Evolutionary conservation across 2,888 invertebrate species (phyloP).

Genomic region (Creontiades dilutus): DNA sequence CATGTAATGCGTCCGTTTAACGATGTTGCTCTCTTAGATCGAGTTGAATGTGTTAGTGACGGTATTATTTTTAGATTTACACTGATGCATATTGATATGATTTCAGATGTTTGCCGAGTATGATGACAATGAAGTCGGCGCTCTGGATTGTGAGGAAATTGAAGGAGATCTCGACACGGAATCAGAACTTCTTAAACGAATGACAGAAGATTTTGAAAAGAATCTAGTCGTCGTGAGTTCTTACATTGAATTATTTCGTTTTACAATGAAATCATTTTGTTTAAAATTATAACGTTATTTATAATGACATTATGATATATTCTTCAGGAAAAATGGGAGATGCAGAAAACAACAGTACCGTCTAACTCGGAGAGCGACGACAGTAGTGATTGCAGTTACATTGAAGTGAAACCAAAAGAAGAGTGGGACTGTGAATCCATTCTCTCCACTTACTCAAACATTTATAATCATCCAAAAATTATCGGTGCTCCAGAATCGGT

Average conservation of each 20-base stretch:
- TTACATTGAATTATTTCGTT: background rate
- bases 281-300: background rate
- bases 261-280: background rate
- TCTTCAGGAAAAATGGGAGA: conserved; percentile 34
- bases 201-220: conserved; percentile 83
- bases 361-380: conserved; percentile 57
- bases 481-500: conserved; percentile 84
- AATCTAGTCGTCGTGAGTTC: conserved; percentile 8
- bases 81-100: background rate
- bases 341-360: conserved; percentile 1
- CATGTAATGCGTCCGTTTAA: too few relatives aligned
- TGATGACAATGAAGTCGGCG: conserved; percentile 93
- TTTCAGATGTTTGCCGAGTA: conserved; percentile 88
- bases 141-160: conserved; percentile 93
- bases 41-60: too few relatives aligned
- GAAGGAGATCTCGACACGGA: conserved; percentile 87
- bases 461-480: conserved; percentile 94
- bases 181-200: conserved; percentile 83
- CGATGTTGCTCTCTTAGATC: too few relatives aligned
- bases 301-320: background rate
- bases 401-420: conserved; percentile 78
- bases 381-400: conserved; percentile 73
- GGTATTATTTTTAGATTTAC: too few relatives aligned
- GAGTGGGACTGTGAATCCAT: conserved; percentile 92
- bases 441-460: conserved; percentile 92